A percentile compares a stretch with the other conserved stretches of the same genome.
Evolutionary conservation across 2,113 vertebrate species (phyloP).

Genomic region (Lanius ludovicianus): DNA sequence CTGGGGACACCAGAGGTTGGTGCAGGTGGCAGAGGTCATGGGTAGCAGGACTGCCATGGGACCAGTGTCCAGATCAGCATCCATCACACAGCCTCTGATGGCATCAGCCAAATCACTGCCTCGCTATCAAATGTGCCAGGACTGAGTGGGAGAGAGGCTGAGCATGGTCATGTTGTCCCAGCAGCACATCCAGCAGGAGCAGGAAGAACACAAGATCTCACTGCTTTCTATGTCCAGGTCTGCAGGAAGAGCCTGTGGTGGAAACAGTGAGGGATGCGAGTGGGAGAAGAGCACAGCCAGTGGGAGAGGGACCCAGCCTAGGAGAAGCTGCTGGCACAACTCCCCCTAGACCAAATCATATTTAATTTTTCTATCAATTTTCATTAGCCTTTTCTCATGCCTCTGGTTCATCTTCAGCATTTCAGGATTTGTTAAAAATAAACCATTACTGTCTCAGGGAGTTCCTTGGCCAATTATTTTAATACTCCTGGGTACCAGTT

Average conservation of each 20-base stretch:
- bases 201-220: not conserved
- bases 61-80: not conserved
- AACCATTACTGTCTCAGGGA: not conserved
- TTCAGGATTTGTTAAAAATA: conserved; percentile 42
- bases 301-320: not conserved
- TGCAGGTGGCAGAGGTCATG: no score
- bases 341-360: not conserved
- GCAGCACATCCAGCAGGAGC: not conserved
- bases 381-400: conserved; percentile 15
- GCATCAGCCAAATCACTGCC: not conserved
- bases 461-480: conserved; percentile 45
- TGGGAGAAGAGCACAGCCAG: not conserved
- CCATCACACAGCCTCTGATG: no score
- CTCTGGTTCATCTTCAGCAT: not conserved
- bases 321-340: not conserved
- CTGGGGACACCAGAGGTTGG: not conserved
- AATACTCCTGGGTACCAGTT: conserved; percentile 47
- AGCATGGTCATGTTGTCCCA: accelerated
- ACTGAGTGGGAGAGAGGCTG: not conserved
- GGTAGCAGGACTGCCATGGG: not conserved
- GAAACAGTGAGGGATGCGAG: accelerated
- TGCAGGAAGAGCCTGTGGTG: not conserved
- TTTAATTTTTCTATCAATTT: conserved; percentile 30
- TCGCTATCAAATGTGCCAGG: not conserved
- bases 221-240: accelerated